Base-by-base conservation (phyloP, 1,140 invertebrate genomes). In the Meloidogyne exigua region DNA sequence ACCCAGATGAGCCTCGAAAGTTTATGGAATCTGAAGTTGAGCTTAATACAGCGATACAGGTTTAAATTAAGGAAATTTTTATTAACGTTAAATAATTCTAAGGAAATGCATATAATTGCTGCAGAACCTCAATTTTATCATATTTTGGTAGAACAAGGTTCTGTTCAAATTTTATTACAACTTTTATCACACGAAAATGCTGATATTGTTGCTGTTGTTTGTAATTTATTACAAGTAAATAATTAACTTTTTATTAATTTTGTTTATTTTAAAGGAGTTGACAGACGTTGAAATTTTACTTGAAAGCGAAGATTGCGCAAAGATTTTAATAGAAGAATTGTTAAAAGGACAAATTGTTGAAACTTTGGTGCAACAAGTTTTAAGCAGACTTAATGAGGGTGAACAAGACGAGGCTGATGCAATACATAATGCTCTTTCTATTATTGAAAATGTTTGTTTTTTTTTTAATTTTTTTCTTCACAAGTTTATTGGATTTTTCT, bases 11-110 rank as follows among this genome's bases (percentile, higher is more conserved):
- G 82, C 94, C 97, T 62, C 94, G 97, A 77, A 93, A 92, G 88
- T 99, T 99, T 89, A 97, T 99, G 95, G 96, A 99, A 82, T 97
- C 95, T 69, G 97, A 99, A 90, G 89, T 99, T 13, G 95, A 98
- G 89, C 89, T 98, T 64, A 93, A 96, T 89, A 93, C 94, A 83
- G 91, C 92, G 1, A 90, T 98, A 77, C 92, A 98, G 89, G 94
- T 39, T 39, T 15, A 23, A 68, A 68, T 68, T 23, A 15, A 23
- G 4, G 2, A 28, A 68, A n/a, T 68, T 68, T n/a, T 32, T 68
- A n/a, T 23, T 79, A 10, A 26, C 62, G 9, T 62, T n/a, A 32
- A 68, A 26, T 68, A 18, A 18, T 68, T 23, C 84, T 80, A 21
- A 87, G 75, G 89, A 98, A 87, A 91, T 99, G 85, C 94, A 97